phyloP scores from a whole-genome alignment of 2,888 invertebrate genomes.

The Ligdia adustata region DNA sequence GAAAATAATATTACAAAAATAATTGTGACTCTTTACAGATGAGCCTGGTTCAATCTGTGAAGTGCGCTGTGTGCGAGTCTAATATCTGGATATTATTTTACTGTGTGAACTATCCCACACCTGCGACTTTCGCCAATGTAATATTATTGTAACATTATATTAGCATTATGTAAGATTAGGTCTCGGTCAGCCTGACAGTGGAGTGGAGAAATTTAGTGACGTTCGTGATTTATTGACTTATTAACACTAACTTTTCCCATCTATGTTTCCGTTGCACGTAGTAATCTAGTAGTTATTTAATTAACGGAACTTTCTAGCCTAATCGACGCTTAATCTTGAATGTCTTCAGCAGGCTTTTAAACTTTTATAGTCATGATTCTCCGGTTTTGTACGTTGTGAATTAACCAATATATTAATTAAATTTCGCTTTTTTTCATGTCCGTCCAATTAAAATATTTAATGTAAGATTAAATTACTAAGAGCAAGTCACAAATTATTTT shows the following conservation, averaged over 20 bases:
- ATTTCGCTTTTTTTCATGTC: no score
- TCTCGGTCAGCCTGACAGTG: slow-evolving; percentile 68
- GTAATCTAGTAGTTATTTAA: slow-evolving; percentile 4
- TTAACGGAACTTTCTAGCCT: not conserved
- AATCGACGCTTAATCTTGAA: not conserved
- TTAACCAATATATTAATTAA: no score
- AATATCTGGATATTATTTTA: no score
- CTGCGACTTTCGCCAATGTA: slow-evolving; percentile 67
- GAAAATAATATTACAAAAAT: no score
- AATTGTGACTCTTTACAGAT: no score
- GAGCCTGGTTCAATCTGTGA: no score
- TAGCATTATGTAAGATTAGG: slow-evolving; percentile 64
- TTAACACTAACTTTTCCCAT: slow-evolving; percentile 20
- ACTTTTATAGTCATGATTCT: not conserved
- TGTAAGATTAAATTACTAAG: no score
- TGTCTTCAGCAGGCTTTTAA: no score
- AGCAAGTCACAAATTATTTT: no score
- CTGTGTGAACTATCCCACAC: slow-evolving; percentile 38
- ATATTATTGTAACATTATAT: slow-evolving; percentile 56
- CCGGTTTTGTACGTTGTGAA: no score
- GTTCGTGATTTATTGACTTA: slow-evolving; percentile 38
- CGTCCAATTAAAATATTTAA: no score
- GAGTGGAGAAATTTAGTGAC: slow-evolving; percentile 45
- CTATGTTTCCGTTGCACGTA: slow-evolving; percentile 20
- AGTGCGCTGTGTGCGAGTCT: no score